These are phyloP conservation scores for Cryptocephalus moraei DNA, from an alignment of 2,888 invertebrate species.

Conservation along the genomic window DNA sequence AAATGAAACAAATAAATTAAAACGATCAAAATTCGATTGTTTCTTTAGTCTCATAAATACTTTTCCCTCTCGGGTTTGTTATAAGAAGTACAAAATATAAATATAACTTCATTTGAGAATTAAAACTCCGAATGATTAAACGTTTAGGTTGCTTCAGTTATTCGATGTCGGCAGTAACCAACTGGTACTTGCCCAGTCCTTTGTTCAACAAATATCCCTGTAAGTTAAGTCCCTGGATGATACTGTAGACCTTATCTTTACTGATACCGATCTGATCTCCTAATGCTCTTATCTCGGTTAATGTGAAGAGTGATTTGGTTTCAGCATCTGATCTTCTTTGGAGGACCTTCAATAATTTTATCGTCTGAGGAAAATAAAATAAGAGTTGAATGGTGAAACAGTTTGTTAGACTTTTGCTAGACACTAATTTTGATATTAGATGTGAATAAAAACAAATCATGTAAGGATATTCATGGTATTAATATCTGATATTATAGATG, in stretches of 20 bases:
- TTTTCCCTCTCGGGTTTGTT: no score
- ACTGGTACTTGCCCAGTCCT: constrained; percentile 39
- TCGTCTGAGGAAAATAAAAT: constrained; percentile 45
- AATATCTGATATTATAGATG: no score
- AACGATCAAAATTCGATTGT: no score
- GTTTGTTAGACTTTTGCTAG: neutral
- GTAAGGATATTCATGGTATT: no score
- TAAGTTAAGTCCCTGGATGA: constrained; percentile 70
- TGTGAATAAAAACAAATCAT: no score
- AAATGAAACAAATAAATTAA: no score
- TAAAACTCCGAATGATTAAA: no score
- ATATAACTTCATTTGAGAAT: no score
- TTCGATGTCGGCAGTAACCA: constrained; percentile 13
- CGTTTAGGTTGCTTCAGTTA: no score
- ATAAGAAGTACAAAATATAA: no score
- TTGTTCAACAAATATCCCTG: constrained; percentile 81
- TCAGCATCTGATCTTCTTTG: constrained; percentile 54
- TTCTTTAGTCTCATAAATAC: no score
- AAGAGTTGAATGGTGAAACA: neutral
- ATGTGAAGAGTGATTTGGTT: constrained; percentile 62
- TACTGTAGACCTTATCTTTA: constrained; percentile 52
- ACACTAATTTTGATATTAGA: no score
- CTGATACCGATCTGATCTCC: constrained; percentile 55
- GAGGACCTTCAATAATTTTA: constrained; percentile 60
- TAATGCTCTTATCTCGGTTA: constrained; percentile 65